Conservation (phyloP, 53 echinoderm and acorn worm genomes). For the Paelopatides confundens region DNA sequence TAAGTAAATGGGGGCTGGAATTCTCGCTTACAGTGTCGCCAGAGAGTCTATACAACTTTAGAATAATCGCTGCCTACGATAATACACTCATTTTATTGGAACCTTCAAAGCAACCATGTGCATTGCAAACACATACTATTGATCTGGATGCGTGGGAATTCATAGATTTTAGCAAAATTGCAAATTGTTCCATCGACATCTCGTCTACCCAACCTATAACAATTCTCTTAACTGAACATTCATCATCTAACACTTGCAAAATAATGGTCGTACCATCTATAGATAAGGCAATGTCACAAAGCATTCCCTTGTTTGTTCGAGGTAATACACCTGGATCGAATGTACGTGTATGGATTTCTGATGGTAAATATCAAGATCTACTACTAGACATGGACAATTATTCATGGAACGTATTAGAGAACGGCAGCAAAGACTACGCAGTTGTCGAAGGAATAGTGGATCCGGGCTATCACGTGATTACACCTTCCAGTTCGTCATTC, state of each 20-base stretch:
- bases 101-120: neutral
- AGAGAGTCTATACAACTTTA: neutral
- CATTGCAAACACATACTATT: neutral
- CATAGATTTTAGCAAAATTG: neutral
- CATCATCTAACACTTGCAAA: neutral
- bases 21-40: neutral
- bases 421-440: neutral
- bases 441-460: neutral
- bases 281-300: neutral
- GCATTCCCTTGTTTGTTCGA: neutral
- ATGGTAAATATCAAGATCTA: neutral
- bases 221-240: neutral
- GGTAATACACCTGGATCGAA: neutral
- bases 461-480: neutral
- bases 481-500: neutral
- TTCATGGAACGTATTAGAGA: neutral
- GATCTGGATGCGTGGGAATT: neutral
- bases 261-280: neutral
- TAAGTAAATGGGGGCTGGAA: neutral
- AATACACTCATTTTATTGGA: neutral
- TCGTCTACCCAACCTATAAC: neutral
- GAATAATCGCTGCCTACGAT: neutral
- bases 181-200: neutral
- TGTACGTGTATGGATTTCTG: constrained; percentile 3
- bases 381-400: neutral